Percentiles rank a stretch among this genome's conserved stretches.
Conservation (phyloP, 2,888 invertebrate genomes). For the Scaptomyza parva region DNA sequence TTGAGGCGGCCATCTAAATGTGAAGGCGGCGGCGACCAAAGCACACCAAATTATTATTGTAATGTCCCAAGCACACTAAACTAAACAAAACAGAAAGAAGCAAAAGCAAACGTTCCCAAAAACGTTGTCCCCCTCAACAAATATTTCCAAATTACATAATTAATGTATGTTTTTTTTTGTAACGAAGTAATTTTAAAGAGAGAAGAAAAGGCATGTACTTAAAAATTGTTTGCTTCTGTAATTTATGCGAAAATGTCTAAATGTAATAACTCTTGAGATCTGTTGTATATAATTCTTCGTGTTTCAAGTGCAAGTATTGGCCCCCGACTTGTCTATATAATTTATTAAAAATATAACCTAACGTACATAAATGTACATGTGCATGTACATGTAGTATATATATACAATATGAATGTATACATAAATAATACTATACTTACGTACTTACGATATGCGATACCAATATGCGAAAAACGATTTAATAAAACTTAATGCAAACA, state of each 20-base stretch:
- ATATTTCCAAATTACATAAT: background rate
- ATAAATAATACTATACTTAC: constrained; percentile 33
- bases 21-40: constrained; percentile 32
- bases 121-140: background rate
- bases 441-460: constrained; percentile 55
- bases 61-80: constrained; percentile 59
- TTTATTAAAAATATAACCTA: constrained; percentile 62
- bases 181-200: constrained; percentile 68
- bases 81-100: too few species aligned
- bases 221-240: constrained; percentile 37
- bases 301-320: constrained; percentile 61
- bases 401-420: constrained; percentile 27
- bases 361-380: constrained; percentile 21
- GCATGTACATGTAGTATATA: constrained; percentile 25
- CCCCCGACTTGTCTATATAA: constrained; percentile 54
- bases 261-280: constrained; percentile 35
- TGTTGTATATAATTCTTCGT: constrained; percentile 71
- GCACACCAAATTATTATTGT: constrained; percentile 76
- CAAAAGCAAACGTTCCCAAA: constrained; percentile 1
- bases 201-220: constrained; percentile 61
- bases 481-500: constrained; percentile 50
- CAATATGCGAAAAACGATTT: constrained; percentile 65
- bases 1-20: constrained; percentile 62
- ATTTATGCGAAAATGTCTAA: constrained; percentile 35
- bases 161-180: constrained; percentile 32